phyloP scores from a whole-genome alignment of 2,797 vertebrate genomes.

The Spinibarbus caldwelli region DNA sequence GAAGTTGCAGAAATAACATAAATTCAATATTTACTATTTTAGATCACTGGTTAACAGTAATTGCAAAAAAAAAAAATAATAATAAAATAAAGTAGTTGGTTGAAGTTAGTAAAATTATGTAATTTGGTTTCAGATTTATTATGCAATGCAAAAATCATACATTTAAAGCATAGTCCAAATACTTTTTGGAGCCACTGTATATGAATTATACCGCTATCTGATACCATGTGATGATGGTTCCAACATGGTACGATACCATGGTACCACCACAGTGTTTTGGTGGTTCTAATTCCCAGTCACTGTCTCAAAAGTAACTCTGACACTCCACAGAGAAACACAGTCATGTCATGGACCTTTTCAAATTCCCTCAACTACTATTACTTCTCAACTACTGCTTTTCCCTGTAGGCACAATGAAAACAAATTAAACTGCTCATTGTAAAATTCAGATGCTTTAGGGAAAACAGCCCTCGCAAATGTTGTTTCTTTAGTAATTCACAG shows the following conservation, averaged over 20 bases:
- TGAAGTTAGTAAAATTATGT: no score
- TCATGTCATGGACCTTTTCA: conserved; percentile 46
- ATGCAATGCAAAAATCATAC: neutral
- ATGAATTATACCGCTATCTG: neutral
- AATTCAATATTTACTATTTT: neutral
- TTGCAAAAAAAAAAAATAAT: neutral
- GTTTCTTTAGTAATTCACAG: conserved; percentile 20
- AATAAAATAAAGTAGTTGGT: no score
- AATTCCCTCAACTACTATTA: conserved; percentile 77
- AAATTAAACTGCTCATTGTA: conserved; percentile 85
- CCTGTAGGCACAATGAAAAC: conserved; percentile 81
- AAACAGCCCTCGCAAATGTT: conserved; percentile 79
- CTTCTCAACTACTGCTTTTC: conserved; percentile 69
- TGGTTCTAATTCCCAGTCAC: neutral
- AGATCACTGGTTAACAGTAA: neutral
- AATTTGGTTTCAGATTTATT: neutral
- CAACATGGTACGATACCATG: neutral
- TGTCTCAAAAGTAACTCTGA: neutral
- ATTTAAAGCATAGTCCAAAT: neutral
- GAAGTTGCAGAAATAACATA: neutral
- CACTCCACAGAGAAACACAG: conserved; percentile 6
- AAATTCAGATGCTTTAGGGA: conserved; percentile 85
- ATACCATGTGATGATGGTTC: neutral
- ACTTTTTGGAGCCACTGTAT: no score
- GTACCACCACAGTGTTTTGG: neutral